Evolutionary conservation across 2,888 invertebrate genomes (phyloP).

Genomic region (Ecdyonurus torrentis): DNA sequence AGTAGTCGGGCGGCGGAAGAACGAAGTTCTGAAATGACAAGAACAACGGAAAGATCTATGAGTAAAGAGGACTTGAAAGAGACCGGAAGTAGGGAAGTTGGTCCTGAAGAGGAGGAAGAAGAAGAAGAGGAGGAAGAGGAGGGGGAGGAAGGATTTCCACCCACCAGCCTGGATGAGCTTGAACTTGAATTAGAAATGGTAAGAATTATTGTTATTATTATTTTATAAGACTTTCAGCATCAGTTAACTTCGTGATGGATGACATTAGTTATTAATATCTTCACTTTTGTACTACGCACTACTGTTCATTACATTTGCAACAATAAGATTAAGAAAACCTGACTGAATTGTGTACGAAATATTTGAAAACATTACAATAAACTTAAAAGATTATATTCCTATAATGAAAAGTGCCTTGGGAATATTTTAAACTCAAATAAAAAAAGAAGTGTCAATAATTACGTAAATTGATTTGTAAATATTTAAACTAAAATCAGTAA

Average conservation of each 20-base stretch:
- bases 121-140: conserved; percentile 8
- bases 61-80: neutral
- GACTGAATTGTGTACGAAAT: no score
- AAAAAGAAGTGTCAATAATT: no score
- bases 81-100: conserved; percentile 5
- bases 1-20: neutral
- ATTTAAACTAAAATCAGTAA: no score
- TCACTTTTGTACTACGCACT: no score
- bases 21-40: neutral
- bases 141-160: neutral
- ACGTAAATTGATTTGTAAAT: no score
- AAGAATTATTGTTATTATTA: conserved; percentile 3
- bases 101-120: conserved; percentile 5
- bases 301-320: no score
- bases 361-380: no score
- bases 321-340: no score
- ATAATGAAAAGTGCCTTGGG: no score
- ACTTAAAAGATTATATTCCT: no score
- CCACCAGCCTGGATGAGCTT: conserved; percentile 10
- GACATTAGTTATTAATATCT: neutral
- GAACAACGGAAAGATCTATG: neutral
- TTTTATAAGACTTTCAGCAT: no score
- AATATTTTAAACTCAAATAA: no score
- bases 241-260: neutral
- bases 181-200: conserved; percentile 12